phyloP scores from a whole-genome alignment of 2,797 vertebrate species.

The Ctenopoma multispine region DNA sequence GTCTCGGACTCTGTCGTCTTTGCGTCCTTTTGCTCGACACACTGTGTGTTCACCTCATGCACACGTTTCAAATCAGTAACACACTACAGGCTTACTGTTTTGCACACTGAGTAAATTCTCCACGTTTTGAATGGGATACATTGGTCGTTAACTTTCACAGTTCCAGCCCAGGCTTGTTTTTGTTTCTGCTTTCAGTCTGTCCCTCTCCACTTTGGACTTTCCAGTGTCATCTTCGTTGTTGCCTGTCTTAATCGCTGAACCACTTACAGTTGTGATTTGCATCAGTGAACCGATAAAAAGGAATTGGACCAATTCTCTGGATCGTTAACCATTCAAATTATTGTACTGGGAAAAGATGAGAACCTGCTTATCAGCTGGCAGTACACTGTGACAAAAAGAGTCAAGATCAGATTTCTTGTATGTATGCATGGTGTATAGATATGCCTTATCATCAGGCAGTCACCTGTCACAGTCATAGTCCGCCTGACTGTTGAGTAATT shows the following conservation, averaged over 20 bases:
- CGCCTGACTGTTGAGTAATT: background rate
- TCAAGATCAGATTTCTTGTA: background rate
- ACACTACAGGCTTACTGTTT: background rate
- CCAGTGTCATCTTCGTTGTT: background rate
- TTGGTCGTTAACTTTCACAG: conserved; percentile 1
- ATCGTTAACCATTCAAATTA: conserved; percentile 12
- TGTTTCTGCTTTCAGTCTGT: conserved; percentile 12
- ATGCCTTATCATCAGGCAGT: conserved; percentile 6
- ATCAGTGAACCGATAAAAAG: background rate
- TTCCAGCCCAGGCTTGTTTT: conserved; percentile 7
- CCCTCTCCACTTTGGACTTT: background rate
- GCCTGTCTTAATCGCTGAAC: conserved; percentile 11
- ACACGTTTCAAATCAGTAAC: conserved; percentile 6
- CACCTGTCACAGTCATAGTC: background rate
- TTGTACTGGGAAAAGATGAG: background rate
- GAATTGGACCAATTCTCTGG: background rate
- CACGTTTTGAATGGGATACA: background rate
- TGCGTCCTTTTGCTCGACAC: conserved; percentile 13
- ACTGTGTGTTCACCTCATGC: conserved; percentile 15
- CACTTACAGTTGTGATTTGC: conserved; percentile 11
- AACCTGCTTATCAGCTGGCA: conserved; percentile 14
- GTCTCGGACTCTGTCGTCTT: conserved; percentile 14
- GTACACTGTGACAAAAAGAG: conserved; percentile 5
- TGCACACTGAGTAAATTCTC: background rate
- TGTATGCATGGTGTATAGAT: conserved; percentile 44